Evolutionary conservation across 2,797 vertebrate genomes (phyloP).

Genomic region (Apogon talboti): DNA sequence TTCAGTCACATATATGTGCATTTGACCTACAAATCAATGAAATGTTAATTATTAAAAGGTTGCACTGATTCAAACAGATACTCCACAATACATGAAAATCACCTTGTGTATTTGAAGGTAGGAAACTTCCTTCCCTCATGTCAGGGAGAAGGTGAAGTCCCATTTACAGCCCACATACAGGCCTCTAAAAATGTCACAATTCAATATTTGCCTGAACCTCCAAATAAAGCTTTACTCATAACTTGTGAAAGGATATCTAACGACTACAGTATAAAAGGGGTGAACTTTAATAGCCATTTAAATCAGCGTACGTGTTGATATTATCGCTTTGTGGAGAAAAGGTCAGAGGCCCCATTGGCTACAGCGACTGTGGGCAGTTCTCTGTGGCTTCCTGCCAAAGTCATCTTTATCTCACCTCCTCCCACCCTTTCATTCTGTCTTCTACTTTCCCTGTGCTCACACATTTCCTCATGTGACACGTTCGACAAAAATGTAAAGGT

Average conservation of each 20-base stretch:
- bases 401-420: slow-evolving; percentile 38
- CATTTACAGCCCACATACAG: too few relatives aligned
- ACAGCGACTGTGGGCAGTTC: not conserved
- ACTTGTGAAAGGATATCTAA: not conserved
- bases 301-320: slow-evolving; percentile 22
- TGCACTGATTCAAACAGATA: too few relatives aligned
- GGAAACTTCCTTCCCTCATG: too few relatives aligned
- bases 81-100: too few relatives aligned
- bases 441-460: not conserved
- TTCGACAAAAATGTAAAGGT: too few relatives aligned
- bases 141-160: too few relatives aligned
- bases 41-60: too few relatives aligned
- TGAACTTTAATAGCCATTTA: not conserved
- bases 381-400: slow-evolving; percentile 51
- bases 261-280: not conserved
- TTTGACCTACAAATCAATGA: too few relatives aligned
- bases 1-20: too few relatives aligned
- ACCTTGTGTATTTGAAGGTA: too few relatives aligned
- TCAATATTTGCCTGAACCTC: not conserved
- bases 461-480: not conserved
- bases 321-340: slow-evolving; percentile 30
- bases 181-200: not conserved
- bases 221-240: not conserved
- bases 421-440: slow-evolving; percentile 11
- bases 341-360: slow-evolving; percentile 2